These are phyloP conservation scores for Pocillopora grandis DNA, from an alignment of 92 coral and sea anemone species.

Conservation along the genomic window DNA sequence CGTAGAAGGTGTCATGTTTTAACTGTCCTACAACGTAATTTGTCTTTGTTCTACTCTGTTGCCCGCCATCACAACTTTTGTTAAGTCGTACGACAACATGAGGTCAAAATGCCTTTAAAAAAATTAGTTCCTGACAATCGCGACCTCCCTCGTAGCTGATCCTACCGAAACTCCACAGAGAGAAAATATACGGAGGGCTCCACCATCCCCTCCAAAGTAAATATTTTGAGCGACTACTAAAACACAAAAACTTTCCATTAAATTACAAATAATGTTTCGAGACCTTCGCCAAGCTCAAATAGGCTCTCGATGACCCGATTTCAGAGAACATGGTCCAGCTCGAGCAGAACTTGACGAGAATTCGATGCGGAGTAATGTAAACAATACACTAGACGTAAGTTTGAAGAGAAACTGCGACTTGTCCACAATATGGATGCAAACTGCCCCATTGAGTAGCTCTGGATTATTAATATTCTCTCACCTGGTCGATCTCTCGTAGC, in stretches of 20 bases:
- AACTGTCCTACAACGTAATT: conserved; percentile 19
- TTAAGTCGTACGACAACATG: conserved; percentile 42
- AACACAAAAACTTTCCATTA: too few species aligned
- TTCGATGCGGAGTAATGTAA: conserved; percentile 54
- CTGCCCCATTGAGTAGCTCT: conserved; percentile 35
- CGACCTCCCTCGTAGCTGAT: conserved; percentile 48
- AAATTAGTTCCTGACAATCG: conserved; percentile 1
- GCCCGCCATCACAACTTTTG: conserved; percentile 30
- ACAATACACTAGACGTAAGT: conserved; percentile 32
- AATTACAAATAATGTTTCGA: neutral
- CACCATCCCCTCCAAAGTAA: conserved; percentile 1
- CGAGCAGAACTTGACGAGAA: conserved; percentile 9
- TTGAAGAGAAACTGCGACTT: conserved; percentile 19
- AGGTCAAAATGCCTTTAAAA: conserved; percentile 47
- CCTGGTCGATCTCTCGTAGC: conserved; percentile 77
- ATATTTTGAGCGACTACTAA: neutral
- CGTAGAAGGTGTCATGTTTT: conserved; percentile 23
- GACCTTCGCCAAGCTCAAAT: neutral
- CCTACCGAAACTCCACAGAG: neutral
- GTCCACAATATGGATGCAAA: conserved; percentile 6
- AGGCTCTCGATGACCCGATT: neutral
- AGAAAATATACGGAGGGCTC: neutral
- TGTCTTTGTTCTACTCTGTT: neutral
- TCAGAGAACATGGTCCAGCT: neutral
- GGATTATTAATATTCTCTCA: conserved; percentile 46